Evolutionary conservation across 2,797 vertebrate genomes (phyloP).

Genomic region (Sebastes glaucus): DNA sequence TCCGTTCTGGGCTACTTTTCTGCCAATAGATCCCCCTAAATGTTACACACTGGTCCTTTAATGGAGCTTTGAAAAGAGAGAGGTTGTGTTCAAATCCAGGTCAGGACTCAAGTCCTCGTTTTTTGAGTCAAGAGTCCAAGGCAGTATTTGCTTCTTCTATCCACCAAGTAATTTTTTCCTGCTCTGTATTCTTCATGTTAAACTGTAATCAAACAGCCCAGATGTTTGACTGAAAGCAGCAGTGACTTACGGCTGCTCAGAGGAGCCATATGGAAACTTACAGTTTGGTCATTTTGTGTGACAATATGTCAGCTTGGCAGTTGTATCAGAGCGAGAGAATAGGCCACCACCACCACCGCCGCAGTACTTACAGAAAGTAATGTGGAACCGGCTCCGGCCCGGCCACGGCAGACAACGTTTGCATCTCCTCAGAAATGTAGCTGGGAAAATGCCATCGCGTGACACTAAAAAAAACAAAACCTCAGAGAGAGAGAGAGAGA

Average conservation of each 20-base stretch:
- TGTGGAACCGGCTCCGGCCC: background rate
- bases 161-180: background rate
- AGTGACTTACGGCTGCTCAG: background rate
- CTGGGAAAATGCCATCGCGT: constrained; percentile 5
- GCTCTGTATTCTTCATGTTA: background rate
- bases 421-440: constrained; percentile 11
- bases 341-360: background rate
- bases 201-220: background rate
- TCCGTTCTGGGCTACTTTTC: background rate
- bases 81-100: background rate
- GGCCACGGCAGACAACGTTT: background rate
- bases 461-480: constrained; percentile 8
- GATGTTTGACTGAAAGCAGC: background rate
- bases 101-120: background rate
- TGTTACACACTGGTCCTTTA: background rate
- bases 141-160: background rate
- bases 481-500: background rate
- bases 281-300: background rate
- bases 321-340: background rate
- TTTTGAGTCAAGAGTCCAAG: background rate
- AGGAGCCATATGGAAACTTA: constrained; percentile 6
- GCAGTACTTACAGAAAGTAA: background rate
- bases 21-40: background rate
- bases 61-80: background rate
- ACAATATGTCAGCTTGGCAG: constrained; percentile 18